Evolutionary conservation across 2,797 vertebrate species (phyloP), one percentile per base, ranked within the genome.

Genomic region (Cossypha polioptera): DNA sequence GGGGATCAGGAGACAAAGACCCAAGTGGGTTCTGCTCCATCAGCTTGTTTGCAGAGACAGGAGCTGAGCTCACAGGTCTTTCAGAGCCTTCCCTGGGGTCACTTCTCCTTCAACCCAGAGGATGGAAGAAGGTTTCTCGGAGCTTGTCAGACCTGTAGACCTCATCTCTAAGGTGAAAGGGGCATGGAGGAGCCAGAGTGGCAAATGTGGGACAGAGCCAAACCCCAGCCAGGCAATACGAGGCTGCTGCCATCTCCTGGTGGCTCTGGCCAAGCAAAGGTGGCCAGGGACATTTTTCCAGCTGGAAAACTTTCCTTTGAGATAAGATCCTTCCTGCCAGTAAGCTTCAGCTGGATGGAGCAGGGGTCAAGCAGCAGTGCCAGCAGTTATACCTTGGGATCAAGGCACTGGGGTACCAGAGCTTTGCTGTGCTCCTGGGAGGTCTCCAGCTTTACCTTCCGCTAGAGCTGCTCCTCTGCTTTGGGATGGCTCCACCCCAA

Each of bases 181-280:
- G 8, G 6, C 43, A 3, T 2, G 43, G 45, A 72, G 62, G 38
- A 51, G 24, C 4, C 0, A 2, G 65, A 50, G 25, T 1, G 50
- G 50, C 57, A 36, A 13, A 13, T 1, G 29, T 0, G 6, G 45
- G 21, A 15, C 17, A 1, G n/a, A 53, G 72, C 24, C 63, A 14
- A 6, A 26, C 1, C 21, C 16, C 58, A 17, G 21, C 17, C 48
- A 7, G 22, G 68, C 61, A 16, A 0, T 4, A 91, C 91, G 28
- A 54, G 36, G 48, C 13, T 92, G 94, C 94, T 91, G 96, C 93
- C 95, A 96, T 58, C 96, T 58, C 75, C 53, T 92, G 94, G 94
- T 82, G 51, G 28, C 67, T 77, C 53, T n/a, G 72, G n/a, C 63
- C 66, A 3, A 29, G 67, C 43, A n/a, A 36, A 73, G 24, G 28